Evolutionary conservation across 1,140 invertebrate species (phyloP).

Genomic region (Halictus rubicundus): DNA sequence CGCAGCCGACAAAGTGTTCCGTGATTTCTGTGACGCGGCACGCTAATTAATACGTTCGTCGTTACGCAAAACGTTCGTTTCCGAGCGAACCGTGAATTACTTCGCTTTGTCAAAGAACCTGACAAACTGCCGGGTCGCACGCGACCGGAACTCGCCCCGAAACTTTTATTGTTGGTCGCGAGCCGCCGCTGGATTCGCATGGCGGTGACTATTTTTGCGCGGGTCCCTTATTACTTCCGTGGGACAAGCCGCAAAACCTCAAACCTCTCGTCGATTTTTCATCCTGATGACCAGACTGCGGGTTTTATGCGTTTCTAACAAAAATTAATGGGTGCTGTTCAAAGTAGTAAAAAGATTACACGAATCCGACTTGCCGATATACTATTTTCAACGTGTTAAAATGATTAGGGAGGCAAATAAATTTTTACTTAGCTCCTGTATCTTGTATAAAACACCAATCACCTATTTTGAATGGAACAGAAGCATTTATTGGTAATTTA

Average conservation of each 20-base stretch:
- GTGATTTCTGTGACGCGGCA: conserved; percentile 21
- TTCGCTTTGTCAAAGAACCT: conserved; percentile 18
- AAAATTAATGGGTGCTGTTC: no score
- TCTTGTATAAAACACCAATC: no score
- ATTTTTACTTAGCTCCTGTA: no score
- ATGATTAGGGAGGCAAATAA: no score
- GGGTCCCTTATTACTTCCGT: not conserved
- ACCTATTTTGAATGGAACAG: no score
- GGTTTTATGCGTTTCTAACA: no score
- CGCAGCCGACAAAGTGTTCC: not conserved
- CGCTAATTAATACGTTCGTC: conserved; percentile 18
- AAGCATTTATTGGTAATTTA: no score
- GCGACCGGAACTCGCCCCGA: conserved; percentile 25
- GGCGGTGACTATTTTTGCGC: not conserved
- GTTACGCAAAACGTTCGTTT: conserved; percentile 36
- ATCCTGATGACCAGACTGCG: no score
- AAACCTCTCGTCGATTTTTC: no score
- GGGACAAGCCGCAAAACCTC: not conserved
- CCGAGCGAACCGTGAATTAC: conserved; percentile 22
- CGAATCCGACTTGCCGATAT: no score
- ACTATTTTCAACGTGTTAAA: no score
- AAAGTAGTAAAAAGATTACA: no score
- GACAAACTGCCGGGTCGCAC: conserved; percentile 34
- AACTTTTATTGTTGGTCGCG: conserved; percentile 21
- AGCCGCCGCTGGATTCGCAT: not conserved